Conservation (phyloP, 1,140 invertebrate genomes). For the Meloidogyne hapla region DNA sequence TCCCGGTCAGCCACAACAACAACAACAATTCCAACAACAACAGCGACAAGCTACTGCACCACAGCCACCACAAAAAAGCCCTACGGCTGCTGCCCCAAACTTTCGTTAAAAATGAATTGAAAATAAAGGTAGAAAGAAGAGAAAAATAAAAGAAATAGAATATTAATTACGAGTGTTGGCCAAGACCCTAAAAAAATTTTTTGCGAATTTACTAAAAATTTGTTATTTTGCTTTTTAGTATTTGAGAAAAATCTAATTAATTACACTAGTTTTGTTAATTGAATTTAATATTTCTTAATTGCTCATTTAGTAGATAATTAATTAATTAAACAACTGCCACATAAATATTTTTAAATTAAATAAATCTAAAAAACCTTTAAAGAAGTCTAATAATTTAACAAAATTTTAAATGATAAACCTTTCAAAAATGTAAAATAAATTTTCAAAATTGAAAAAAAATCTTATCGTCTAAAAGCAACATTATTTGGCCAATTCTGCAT, state of each 20-base stretch:
- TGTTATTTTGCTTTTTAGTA: too few species aligned
- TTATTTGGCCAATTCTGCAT: conserved; percentile 12
- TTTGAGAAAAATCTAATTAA: too few species aligned
- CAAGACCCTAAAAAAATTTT: too few species aligned
- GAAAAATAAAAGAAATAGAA: not conserved
- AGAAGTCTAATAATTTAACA: too few species aligned
- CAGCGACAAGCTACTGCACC: conserved; percentile 2
- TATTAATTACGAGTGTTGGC: not conserved
- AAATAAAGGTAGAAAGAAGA: not conserved
- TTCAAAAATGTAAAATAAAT: not conserved
- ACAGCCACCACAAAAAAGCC: conserved; percentile 9
- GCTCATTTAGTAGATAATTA: too few species aligned
- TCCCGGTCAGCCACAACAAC: conserved; percentile 1
- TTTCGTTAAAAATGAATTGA: not conserved
- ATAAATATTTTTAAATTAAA: too few species aligned
- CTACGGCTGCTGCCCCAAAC: not conserved
- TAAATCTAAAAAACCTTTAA: too few species aligned
- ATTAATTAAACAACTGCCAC: too few species aligned
- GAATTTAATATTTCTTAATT: too few species aligned
- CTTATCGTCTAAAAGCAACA: not conserved
- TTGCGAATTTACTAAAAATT: too few species aligned
- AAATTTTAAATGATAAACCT: not conserved
- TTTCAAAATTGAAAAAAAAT: not conserved
- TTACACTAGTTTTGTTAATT: too few species aligned
- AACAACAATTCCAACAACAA: not conserved